Base-by-base conservation (phyloP, 1,140 invertebrate genomes). In the Dryas iulia region DNA sequence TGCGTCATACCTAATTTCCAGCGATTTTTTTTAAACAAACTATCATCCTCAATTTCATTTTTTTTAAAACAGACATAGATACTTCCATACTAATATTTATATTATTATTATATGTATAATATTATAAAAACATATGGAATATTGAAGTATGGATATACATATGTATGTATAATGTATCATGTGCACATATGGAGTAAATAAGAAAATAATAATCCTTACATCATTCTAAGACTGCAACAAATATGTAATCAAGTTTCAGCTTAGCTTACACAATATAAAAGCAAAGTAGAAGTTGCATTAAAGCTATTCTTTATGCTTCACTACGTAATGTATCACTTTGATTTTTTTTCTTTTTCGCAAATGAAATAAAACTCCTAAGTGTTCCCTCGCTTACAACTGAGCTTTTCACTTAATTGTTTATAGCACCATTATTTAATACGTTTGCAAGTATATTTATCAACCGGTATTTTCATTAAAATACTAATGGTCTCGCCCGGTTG, bases 181-280 rank as follows among this genome's bases (percentile, higher is more conserved):
- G n/a, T n/a, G n/a, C n/a, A n/a, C n/a, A n/a, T n/a, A n/a, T n/a
- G n/a, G n/a, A n/a, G n/a, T n/a, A n/a, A n/a, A n/a, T n/a, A n/a
- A n/a, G n/a, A n/a, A 18, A 7, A 39, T 39, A 2, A 39, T 78
- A 76, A 84, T 86, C 80, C 83, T 82, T 76, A 14, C 18, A 11
- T 58, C 28, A 25, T 26, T 25, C 25, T 14, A 6, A 58, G 14
- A 18, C 1, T 54, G 26, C 23, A 28, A 58, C 26, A 59, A 31
- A 59, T 31, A 39, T 60, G 33, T 24, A 39, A 60, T 39, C 23
- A 21, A 62, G 39, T 53, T 62, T 35, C 60, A 39, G 4, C 35
- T 39, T 39, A n/a, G 39, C 60, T 28, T 23, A 24, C 30, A 61
- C 59, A 62, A 52, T 30, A 53, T 52, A 25, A 52, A 26, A 62